A percentile compares a stretch with the other conserved stretches of the same genome.
Evolutionary conservation across 2,113 vertebrate genomes (phyloP).

Genomic region (Apistogramma diplotaenia): DNA sequence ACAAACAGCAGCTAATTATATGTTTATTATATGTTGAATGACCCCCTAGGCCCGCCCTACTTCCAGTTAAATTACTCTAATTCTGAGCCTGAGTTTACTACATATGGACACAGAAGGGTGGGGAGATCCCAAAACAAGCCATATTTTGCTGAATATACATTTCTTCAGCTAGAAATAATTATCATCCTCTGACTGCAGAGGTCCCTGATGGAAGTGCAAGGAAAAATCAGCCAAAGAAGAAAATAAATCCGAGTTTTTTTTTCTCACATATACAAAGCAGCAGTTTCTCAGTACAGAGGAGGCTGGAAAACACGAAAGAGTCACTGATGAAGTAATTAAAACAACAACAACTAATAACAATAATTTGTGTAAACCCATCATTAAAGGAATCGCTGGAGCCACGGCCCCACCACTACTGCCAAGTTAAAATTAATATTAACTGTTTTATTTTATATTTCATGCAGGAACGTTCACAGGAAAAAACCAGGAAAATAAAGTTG

Average conservation of each 20-base stretch:
- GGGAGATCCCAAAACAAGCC: not conserved
- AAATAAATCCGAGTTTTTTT: not conserved
- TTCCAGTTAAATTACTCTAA: not conserved
- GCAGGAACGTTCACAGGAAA: not conserved
- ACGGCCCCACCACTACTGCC: not conserved
- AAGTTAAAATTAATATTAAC: not conserved
- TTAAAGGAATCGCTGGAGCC: not conserved
- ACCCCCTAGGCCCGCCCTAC: not conserved
- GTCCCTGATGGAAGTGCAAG: not conserved
- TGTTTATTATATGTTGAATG: not conserved
- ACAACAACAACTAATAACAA: not conserved
- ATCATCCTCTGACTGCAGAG: not conserved
- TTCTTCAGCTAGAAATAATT: not conserved
- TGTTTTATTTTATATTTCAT: not conserved
- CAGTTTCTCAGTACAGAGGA: not conserved
- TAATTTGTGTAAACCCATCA: not conserved
- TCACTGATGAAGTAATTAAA: not conserved
- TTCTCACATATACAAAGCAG: not conserved
- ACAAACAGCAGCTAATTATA: not conserved
- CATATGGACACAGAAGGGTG: not conserved
- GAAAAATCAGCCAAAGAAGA: not conserved
- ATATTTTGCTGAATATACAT: not conserved
- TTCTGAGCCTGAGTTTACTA: not conserved
- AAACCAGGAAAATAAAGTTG: not conserved
- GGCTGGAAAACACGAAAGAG: not conserved